Base-by-base conservation (phyloP, 2,888 invertebrate species). In the Eurytoma adleriae region DNA sequence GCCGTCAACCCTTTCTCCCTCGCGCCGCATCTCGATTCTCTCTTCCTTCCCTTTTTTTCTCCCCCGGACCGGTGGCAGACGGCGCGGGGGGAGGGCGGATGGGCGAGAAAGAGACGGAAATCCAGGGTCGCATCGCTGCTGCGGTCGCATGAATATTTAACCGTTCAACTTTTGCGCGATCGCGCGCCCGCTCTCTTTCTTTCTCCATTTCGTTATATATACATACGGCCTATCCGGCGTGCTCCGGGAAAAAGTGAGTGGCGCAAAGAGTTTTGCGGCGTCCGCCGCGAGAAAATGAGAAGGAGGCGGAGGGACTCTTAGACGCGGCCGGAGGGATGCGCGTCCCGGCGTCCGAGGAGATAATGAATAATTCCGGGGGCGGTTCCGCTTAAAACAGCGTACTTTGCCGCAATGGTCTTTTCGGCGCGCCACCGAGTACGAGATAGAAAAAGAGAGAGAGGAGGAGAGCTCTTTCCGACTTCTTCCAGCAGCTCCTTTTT, bases 331-430 rank as follows among this genome's bases (percentile, higher is more conserved):
- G 75, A 50, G 73, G 56, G 27, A 61, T 77, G 40, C 67, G 67
- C 64, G 74, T 67, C 24, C 79, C 73, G 80, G 67, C 64, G 74
- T 67, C 24, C 79, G 75, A 81, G 79, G 80, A 84, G 84, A 87
- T 87, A 88, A 89, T 89, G 88, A 89, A 89, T 89, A 89, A 89
- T 89, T 89, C 86, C 84, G 83, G 84, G 83, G 85, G 85, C 83
- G 85, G 84, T 85, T 85, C 85, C 85, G 86, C 84, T 88, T 87
- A 84, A 85, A 85, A 84, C 81, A 83, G 82, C 83, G 85, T 83
- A 85, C 84, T 85, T 86, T 82, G 81, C 83, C 85, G 83, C 86
- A 83, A 82, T 84, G 84, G 83, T 83, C 85, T 85, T 83, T 83
- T 77, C 78, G 78, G 61, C 76, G 73, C 30, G 59, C 69, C 61